Evolutionary conservation across 2,888 invertebrate genomes (phyloP).

Genomic region (Sphinx pinastri): DNA sequence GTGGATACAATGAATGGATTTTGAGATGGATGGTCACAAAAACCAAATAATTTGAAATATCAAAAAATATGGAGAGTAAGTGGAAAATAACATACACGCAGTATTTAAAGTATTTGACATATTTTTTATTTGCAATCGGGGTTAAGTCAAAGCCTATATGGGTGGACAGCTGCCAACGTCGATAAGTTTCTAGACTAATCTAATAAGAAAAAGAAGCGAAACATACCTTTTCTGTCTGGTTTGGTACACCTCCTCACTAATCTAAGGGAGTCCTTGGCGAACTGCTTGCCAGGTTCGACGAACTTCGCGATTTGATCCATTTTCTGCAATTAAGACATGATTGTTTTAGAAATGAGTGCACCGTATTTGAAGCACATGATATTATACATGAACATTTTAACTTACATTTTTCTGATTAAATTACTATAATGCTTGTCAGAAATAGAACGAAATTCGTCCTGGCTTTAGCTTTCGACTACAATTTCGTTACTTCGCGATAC

Average conservation of each 20-base stretch:
- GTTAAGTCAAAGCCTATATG: too few species aligned
- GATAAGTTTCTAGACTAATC: slow-evolving; percentile 2
- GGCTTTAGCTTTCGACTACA: background rate
- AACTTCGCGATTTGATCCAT: slow-evolving; percentile 99
- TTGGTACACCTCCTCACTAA: slow-evolving; percentile 99
- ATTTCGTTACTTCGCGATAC: background rate
- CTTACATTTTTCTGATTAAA: background rate
- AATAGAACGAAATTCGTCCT: slow-evolving; percentile 4
- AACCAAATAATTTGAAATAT: too few species aligned
- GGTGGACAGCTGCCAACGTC: background rate
- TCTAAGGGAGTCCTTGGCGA: slow-evolving; percentile 98
- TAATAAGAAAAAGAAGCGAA: background rate
- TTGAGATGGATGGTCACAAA: too few species aligned
- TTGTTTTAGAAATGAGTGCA: background rate
- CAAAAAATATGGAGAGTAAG: too few species aligned
- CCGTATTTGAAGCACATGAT: background rate
- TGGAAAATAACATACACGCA: too few species aligned
- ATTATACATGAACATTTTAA: background rate
- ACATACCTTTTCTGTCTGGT: slow-evolving; percentile 97
- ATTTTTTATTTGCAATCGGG: background rate
- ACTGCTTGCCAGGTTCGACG: slow-evolving; percentile 97
- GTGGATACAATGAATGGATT: too few species aligned
- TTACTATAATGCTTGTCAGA: background rate
- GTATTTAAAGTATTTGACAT: too few species aligned
- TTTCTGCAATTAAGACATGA: slow-evolving; percentile 63